Percentiles rank a stretch among this genome's conserved stretches.
Evolutionary conservation across 2,797 vertebrate genomes (phyloP).

Genomic region (Acipenser oxyrinchus): DNA sequence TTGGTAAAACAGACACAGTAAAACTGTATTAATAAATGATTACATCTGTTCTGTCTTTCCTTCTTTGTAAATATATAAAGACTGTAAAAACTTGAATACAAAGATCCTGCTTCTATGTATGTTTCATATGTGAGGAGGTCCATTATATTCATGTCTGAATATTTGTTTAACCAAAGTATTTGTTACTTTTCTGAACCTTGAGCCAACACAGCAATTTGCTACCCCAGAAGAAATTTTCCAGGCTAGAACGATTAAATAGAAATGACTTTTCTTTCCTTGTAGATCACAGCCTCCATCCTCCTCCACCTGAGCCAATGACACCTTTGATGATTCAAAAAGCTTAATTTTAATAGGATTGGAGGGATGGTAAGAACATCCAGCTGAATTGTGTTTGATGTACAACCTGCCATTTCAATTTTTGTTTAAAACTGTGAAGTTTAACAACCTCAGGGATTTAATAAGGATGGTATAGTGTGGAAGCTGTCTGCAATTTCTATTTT

Average conservation of each 20-base stretch:
- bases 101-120: too few relatives aligned
- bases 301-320: conserved; percentile 3
- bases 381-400: not conserved
- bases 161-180: too few relatives aligned
- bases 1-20: too few relatives aligned
- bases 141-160: too few relatives aligned
- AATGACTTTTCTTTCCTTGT: not conserved
- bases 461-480: not conserved
- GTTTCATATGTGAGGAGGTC: too few relatives aligned
- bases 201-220: not conserved
- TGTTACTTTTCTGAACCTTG: too few relatives aligned
- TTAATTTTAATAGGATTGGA: conserved; percentile 1
- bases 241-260: not conserved
- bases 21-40: too few relatives aligned
- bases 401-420: not conserved
- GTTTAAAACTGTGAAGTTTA: not conserved
- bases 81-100: too few relatives aligned
- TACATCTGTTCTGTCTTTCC: too few relatives aligned
- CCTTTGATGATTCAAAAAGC: not conserved
- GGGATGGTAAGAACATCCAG: not conserved
- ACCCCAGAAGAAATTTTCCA: not conserved
- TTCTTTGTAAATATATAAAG: too few relatives aligned
- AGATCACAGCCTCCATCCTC: conserved; percentile 5
- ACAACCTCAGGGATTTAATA: not conserved
- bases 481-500: not conserved